Evolutionary conservation across 2,797 vertebrate species (phyloP), one percentile per base, ranked within the genome.

Genomic region (Macropus fuliginosus): DNA sequence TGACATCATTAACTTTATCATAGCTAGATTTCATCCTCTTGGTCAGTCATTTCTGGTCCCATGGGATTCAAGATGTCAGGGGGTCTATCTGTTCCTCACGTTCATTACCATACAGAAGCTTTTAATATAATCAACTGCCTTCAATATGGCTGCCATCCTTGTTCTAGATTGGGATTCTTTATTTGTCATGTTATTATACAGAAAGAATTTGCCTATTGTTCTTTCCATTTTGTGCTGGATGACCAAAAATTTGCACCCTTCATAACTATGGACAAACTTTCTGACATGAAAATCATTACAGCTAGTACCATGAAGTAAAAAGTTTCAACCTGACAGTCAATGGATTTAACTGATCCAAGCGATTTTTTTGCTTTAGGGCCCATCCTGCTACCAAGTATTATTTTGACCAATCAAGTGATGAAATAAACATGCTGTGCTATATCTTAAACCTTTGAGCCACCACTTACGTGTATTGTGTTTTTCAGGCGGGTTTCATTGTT

Each of bases 131-230:
- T 31, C 31, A 66, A 8, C 29, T 34, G 31, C 31, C 31, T 62
- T 11, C 59, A 62, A 31, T 34, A 62, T 31, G 29, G 28, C 28
- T 59, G 57, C 28, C 28, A 59, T 59, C 10, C 29, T 28, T 4
- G 3, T 4, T 27, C 10, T 59, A 31, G 29, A 31, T 11, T 59
- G 57, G 29, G 57, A 31, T 59, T 59, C 57, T 59, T 59, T 31
- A 29, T 59, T 59, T 59, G 27, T 9, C 2, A 10, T 28, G 27
- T 57, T 57, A 57, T 57, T 59, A 28, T 31, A 13, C 10, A 14
- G 3, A 66, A 14, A 14, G 0, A 16, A 14, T 16, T n/a, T n/a
- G 0, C 1, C 13, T 4, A 14, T n/a, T 29, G 13, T 62, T 34
- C 31, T n/a, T 66, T 66, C 31, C 31, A 66, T 34, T 66, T 1